These are phyloP conservation scores for Knipowitschia caucasica DNA, from an alignment of 2,797 vertebrate genomes.

Conservation along the genomic window DNA sequence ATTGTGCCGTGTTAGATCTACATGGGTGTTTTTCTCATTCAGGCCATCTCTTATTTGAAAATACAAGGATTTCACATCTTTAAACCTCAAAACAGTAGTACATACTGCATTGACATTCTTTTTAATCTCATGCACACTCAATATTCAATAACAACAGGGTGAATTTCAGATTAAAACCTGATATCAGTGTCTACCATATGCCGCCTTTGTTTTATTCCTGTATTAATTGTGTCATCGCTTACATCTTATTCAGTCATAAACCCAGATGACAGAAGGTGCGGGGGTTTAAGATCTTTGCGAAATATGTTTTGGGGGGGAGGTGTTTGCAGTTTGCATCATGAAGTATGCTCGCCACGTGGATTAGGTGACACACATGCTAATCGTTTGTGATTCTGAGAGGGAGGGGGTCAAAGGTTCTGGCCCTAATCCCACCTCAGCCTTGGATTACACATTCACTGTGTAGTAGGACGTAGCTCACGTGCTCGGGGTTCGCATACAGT, in stretches of 20 bases:
- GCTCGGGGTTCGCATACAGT: constrained; percentile 1
- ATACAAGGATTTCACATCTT: no score
- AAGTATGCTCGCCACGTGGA: constrained; percentile 17
- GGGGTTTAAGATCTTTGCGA: constrained; percentile 38
- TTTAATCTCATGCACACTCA: constrained; percentile 2
- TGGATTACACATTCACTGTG: constrained; percentile 54
- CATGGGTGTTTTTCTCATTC: no score
- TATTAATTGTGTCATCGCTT: constrained; percentile 24
- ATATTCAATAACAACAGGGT: constrained; percentile 19
- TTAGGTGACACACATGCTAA: constrained; percentile 52
- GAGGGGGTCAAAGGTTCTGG: constrained; percentile 67
- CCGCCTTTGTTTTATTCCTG: constrained; percentile 15
- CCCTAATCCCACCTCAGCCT: constrained; percentile 64
- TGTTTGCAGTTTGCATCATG: constrained; percentile 31
- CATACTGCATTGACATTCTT: no score
- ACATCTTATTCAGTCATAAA: background rate
- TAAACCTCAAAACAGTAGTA: no score
- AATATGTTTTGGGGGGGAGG: constrained; percentile 42
- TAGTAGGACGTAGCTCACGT: constrained; percentile 22
- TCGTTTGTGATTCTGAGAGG: constrained; percentile 63
- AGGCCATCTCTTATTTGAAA: no score
- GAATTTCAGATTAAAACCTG: constrained; percentile 28
- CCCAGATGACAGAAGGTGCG: constrained; percentile 27
- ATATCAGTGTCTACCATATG: constrained; percentile 35
- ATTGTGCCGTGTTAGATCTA: no score